phyloP scores from a whole-genome alignment of 2,797 vertebrate species.

The Pipistrellus kuhlii region DNA sequence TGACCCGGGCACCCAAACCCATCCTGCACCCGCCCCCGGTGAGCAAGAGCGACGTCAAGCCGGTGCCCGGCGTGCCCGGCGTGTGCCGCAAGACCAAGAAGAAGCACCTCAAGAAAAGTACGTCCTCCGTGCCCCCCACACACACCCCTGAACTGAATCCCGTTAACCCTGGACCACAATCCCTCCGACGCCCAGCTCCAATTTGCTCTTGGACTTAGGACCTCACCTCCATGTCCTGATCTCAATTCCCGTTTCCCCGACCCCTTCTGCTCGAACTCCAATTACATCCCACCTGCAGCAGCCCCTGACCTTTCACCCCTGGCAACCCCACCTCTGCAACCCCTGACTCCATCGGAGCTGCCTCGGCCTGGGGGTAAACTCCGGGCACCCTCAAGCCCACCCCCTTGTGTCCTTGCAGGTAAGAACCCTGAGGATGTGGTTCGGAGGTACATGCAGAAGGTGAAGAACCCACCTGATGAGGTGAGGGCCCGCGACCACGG shows the following conservation, averaged over 20 bases:
- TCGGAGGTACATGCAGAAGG: slow-evolving; percentile 95
- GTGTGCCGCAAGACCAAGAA: slow-evolving; percentile 98
- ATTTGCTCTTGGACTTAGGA: background rate
- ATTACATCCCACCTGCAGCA: background rate
- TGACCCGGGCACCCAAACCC: slow-evolving; percentile 96
- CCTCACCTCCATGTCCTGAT: background rate
- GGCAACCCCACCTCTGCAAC: background rate
- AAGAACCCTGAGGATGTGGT: slow-evolving; percentile 98
- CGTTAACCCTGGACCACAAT: background rate
- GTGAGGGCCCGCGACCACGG: slow-evolving; percentile 85
- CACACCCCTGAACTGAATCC: background rate
- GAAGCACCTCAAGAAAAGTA: slow-evolving; percentile 96
- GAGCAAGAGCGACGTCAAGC: slow-evolving; percentile 97
- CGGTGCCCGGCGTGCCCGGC: slow-evolving; percentile 94
- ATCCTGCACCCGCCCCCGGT: slow-evolving; percentile 96
- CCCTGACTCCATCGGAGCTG: background rate
- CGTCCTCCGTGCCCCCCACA: background rate
- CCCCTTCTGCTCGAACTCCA: background rate
- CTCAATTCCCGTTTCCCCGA: background rate
- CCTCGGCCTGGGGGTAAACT: too few species aligned
- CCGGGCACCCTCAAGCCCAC: background rate
- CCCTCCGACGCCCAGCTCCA: background rate
- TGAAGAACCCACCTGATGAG: slow-evolving; percentile 95
- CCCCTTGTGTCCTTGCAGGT: slow-evolving; percentile 80
- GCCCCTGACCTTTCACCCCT: background rate